Base-by-base conservation (phyloP, 1,140 invertebrate species). In the Lepidostoma basale region DNA sequence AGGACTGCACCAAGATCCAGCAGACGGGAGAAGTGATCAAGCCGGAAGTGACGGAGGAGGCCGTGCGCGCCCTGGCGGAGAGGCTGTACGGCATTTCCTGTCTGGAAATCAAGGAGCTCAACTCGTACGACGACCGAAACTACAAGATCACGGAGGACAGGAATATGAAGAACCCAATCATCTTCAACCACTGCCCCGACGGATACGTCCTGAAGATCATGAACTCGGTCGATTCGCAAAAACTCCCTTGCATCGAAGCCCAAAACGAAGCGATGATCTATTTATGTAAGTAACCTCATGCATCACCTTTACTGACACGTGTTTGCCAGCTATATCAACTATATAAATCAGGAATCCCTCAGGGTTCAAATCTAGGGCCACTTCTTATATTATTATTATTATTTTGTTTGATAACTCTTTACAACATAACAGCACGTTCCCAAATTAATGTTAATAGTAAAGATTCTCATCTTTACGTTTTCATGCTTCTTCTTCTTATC, bases 61-160 rank as follows among this genome's bases (percentile, higher is more conserved):
- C 76, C 2, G 88, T 86, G 0, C 80, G 80, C 67, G 75, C 83
- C 3, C 74, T 93, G 0, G 78, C 88, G 0, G 79, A 87, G 70
- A 78, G 85, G 2, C 79, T 92, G 0, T 95, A 92, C 74, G 90
- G 90, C 1, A 84, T 93, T 8, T 83, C 84, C 5, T 85, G 87
- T 1, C 80, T 80, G n/a, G 84, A 84, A 22, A 83, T 93, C 1
- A 84, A 78, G 12, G 88, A 91, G 75, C 76, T 95, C 0, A 88
- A 91, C 66, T 88, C 89, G 9, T 96, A 95, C 75, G 92, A 95
- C 75, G 93, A 96, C 78, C 88, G 86, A 74, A 95, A 95, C 78
- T 95, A 88, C 74, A 78, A 78, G 69, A 78, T 83, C 14, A 84
- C 77, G 2, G 79, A 86, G 33, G 77, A 79, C 22, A 76, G 76